Evolutionary conservation across 2,888 invertebrate genomes (phyloP).

Genomic region (Eledona agricola): DNA sequence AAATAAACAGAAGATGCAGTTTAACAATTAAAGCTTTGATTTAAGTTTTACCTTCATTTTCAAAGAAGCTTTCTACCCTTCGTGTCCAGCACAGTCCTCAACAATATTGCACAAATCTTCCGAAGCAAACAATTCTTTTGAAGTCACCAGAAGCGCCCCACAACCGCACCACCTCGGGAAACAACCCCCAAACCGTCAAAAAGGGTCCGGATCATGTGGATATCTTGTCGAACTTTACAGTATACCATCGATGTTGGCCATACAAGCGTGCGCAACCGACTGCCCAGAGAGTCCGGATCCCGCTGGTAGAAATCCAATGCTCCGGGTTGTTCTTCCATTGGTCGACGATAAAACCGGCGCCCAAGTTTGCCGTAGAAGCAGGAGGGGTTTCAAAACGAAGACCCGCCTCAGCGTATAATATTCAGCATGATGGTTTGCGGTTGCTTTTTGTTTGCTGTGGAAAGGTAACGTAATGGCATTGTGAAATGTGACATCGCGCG

Average conservation of each 20-base stretch:
- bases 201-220: not conserved
- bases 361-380: constrained; percentile 16
- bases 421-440: constrained; percentile 37
- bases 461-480: constrained; percentile 31
- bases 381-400: constrained; percentile 28
- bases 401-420: constrained; percentile 35
- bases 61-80: no score
- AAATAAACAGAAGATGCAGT: no score
- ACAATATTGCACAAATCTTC: not conserved
- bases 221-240: constrained; percentile 7
- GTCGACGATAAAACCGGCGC: constrained; percentile 34
- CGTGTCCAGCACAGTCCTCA: no score
- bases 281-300: constrained; percentile 45
- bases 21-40: no score
- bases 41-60: no score
- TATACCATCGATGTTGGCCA: constrained; percentile 24
- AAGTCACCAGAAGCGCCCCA: no score
- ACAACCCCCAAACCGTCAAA: constrained; percentile 9
- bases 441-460: constrained; percentile 35
- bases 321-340: constrained; percentile 40
- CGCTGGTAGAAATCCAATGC: constrained; percentile 46
- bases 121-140: not conserved
- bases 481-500: constrained; percentile 24
- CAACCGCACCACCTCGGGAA: constrained; percentile 12
- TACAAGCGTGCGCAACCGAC: constrained; percentile 54